Base-by-base conservation (phyloP, 2,797 vertebrate genomes). In the Sitta carolinensis region DNA sequence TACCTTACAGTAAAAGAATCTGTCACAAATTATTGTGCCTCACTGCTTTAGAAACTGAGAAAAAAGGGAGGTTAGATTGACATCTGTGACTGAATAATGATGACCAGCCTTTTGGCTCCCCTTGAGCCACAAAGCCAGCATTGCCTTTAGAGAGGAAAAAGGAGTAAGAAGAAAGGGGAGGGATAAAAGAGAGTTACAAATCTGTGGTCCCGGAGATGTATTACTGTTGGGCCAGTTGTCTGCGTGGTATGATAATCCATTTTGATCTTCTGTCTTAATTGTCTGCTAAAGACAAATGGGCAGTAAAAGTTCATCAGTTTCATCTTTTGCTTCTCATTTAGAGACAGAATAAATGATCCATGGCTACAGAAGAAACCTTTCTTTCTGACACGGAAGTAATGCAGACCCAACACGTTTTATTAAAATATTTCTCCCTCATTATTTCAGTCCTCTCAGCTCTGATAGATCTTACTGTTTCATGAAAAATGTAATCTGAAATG, bases 401-500 rank as follows among this genome's bases (percentile, higher is more conserved):
- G 97, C 97, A 97, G 97, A 97, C 97, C 98, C 97, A 97, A 97
- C 97, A 97, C 97, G 40, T 98, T 98, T 98, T 98, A 98, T 98
- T 98, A 98, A 98, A 98, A 98, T 98, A 98, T 98, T 98, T 98
- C 98, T 98, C 97, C 97, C 98, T 98, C 98, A 98, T 98, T 98
- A 98, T 98, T 98, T 98, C 96, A 96, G 97, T 97, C 93, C 91
- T 98, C 97, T 98, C 96, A 97, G 98, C 97, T 98, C 97, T 95
- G 97, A 98, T 98, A 98, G 98, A 98, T 98, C 98, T 98, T 95
- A 96, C 97, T 96, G 97, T 98, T 98, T 98, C 95, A 98, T 98
- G 97, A 98, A 98, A 98, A 98, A 98, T 98, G 98, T 98, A 98
- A 99, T 99, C 98, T 98, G 98, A 98, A 98, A 99, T 99, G 99